Conservation (phyloP, 2,797 vertebrate genomes). For the Hirundo rustica region DNA sequence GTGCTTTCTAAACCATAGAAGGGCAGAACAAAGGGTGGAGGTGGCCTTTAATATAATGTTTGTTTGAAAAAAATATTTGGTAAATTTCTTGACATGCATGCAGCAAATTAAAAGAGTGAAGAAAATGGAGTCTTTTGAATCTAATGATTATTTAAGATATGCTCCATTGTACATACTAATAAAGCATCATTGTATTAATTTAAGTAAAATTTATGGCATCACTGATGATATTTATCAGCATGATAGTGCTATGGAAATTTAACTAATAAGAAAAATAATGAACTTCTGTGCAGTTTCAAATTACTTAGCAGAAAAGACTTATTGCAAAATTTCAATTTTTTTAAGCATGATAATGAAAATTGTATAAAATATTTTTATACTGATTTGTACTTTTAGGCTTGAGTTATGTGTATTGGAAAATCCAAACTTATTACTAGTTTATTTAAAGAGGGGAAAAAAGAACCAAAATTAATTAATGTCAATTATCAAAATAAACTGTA, state of each 20-base stretch:
- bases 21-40: neutral
- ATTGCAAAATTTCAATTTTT: constrained; percentile 24
- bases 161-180: neutral
- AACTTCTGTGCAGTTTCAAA: neutral
- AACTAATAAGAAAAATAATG: constrained; percentile 50
- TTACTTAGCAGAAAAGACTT: neutral
- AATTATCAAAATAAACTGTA: neutral
- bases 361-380: neutral
- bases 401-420: neutral
- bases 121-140: neutral
- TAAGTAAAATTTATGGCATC: constrained; percentile 36
- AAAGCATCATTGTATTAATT: neutral
- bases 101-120: neutral
- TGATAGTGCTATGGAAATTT: constrained; percentile 31
- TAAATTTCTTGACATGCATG: neutral
- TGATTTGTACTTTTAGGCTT: neutral
- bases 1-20: neutral
- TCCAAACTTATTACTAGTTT: neutral
- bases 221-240: constrained; percentile 40
- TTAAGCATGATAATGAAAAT: neutral
- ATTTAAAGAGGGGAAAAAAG: neutral
- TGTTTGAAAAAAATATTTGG: neutral
- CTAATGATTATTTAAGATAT: constrained; percentile 47
- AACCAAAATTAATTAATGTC: neutral
- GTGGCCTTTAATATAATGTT: neutral